Evolutionary conservation across 2,797 vertebrate genomes (phyloP), one percentile per base, ranked within the genome.

Genomic region (Novumbra hubbsi): DNA sequence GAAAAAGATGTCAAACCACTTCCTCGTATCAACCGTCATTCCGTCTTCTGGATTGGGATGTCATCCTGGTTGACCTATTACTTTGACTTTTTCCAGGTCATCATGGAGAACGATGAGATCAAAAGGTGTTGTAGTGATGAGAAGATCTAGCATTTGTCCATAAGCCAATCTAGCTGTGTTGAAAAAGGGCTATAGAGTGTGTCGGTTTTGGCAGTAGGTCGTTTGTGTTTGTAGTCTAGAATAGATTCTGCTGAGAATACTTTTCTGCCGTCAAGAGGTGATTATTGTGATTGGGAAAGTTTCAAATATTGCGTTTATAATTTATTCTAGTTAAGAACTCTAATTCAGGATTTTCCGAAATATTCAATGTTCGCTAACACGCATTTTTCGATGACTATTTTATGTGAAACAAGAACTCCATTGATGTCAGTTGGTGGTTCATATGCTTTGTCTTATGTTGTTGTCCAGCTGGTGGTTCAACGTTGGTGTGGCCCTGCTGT

Each of bases 41-140:
- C 96, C 4, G 81, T 96, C 4, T 98, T 98, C 91, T 99, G 98
- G 98, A 96, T 99, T 68, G 68, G 96, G 87, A 91, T 96, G 2
- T 96, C 96, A 0, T 77, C 96, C 67, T 86, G 85, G 71, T 89
- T 97, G 80, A 98, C 97, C 0, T 98, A 98, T 83, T 98, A 98
- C 8, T 88, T 94, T 16, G 96, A 98, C 68, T 99, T 99, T 88
- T 89, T 98, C 49, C 87, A 74, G 66, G 91, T 93, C 69, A 70
- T 98, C 65, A 90, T 94, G 85, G 94, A 95, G 76, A 91, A 92
- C 49, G 83, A 93, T 16, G 90, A 95, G 68, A 92, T 95, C 73
- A 94, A 94, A 88, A 96, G 96, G 97, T 98, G 90, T 81, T 12
- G 15, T 3, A 27, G 60, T 41, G 17, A 48, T 16, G 57, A 30